Conservation (phyloP, 53 echinoderm and acorn worm species). For the Holothuria leucospilota region DNA sequence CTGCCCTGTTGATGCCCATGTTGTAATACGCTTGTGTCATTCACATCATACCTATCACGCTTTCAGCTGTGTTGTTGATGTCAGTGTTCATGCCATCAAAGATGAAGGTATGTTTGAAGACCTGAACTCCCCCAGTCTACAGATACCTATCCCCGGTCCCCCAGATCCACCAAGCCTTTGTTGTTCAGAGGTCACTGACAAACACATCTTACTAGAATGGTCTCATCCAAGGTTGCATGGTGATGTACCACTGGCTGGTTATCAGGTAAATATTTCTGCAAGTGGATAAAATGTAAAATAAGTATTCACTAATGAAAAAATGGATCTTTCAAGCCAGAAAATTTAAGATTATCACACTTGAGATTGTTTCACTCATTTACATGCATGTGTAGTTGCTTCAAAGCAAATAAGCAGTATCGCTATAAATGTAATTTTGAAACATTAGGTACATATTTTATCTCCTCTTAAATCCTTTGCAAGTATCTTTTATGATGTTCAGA, state of each 20-base stretch:
- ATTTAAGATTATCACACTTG: background rate
- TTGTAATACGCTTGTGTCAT: background rate
- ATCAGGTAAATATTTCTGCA: slow-evolving; percentile 63
- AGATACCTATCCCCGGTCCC: slow-evolving; percentile 75
- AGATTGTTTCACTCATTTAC: background rate
- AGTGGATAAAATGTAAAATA: background rate
- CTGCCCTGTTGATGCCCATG: background rate
- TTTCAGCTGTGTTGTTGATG: slow-evolving; percentile 75
- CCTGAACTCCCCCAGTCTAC: slow-evolving; percentile 70
- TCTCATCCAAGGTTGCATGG: slow-evolving; percentile 82
- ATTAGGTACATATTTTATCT: too few species aligned
- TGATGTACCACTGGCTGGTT: slow-evolving; percentile 73
- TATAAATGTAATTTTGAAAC: too few species aligned
- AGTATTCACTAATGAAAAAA: background rate
- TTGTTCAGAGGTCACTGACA: slow-evolving; percentile 65
- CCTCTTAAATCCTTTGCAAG: too few species aligned
- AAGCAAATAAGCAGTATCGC: too few species aligned
- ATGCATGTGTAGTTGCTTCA: too few species aligned
- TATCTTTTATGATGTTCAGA: too few species aligned
- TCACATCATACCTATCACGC: too few species aligned
- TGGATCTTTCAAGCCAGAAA: background rate
- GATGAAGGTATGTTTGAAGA: slow-evolving; percentile 88
- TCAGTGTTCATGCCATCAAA: slow-evolving; percentile 72
- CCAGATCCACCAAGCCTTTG: slow-evolving; percentile 80
- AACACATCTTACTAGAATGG: slow-evolving; percentile 90